Conservation (phyloP, 1,140 invertebrate species). For the Trialeurodes vaporariorum region DNA sequence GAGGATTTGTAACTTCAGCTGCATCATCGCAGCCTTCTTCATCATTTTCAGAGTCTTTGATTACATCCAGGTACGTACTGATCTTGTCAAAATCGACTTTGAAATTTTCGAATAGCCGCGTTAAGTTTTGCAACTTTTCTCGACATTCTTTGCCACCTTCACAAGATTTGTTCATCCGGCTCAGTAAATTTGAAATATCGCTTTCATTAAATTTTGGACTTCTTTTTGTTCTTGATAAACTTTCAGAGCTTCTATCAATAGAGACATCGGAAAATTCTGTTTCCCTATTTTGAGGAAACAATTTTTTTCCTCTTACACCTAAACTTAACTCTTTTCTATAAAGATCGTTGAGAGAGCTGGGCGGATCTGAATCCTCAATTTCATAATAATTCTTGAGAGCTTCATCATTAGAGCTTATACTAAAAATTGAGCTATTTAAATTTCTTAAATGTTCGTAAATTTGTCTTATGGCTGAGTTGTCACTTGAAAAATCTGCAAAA, state of each 20-base stretch:
- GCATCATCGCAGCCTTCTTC: not conserved
- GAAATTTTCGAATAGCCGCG: not conserved
- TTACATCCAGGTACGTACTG: not conserved
- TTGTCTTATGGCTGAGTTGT: not conserved
- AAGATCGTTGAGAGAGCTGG: too few species aligned
- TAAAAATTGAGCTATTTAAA: not conserved
- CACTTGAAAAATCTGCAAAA: not conserved
- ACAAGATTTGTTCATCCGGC: not conserved
- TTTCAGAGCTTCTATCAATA: not conserved
- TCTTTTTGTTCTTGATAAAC: not conserved
- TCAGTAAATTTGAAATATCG: not conserved
- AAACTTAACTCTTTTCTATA: too few species aligned
- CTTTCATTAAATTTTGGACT: not conserved
- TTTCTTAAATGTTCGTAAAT: not conserved
- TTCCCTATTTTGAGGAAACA: too few species aligned
- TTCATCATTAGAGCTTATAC: not conserved
- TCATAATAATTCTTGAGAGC: not conserved
- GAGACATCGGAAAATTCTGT: too few species aligned
- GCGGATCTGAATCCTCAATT: not conserved
- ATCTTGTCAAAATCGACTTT: not conserved
- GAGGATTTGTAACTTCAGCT: not conserved
- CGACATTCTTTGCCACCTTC: not conserved
- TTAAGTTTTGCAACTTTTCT: not conserved
- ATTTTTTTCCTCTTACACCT: too few species aligned
- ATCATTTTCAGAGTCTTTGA: not conserved